A percentile compares a stretch with the other conserved stretches of the same genome.
Evolutionary conservation across 2,888 invertebrate genomes (phyloP).

Genomic region (Campoplex capitator): DNA sequence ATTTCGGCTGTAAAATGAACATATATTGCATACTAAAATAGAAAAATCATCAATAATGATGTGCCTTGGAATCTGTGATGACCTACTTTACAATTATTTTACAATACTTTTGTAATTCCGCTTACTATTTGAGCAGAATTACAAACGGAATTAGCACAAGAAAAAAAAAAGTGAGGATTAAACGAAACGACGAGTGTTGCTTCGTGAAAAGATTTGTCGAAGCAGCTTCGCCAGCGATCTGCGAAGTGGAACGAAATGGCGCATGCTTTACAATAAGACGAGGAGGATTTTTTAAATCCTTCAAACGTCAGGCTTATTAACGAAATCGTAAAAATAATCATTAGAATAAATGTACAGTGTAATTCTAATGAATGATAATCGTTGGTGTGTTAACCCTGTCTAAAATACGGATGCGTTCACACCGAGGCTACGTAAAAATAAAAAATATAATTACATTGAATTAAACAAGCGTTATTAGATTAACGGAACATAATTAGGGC

Average conservation of each 20-base stretch:
- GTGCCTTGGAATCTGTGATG: background rate
- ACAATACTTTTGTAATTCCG: background rate
- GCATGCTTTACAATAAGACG: constrained; percentile 40
- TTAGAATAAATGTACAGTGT: constrained; percentile 24
- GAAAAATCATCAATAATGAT: background rate
- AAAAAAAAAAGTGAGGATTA: constrained; percentile 8
- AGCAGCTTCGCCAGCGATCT: constrained; percentile 40
- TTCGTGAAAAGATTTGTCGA: constrained; percentile 10
- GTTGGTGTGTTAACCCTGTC: constrained; percentile 31
- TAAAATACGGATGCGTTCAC: constrained; percentile 76
- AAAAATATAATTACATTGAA: constrained; percentile 18
- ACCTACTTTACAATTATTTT: background rate
- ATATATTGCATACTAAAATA: background rate
- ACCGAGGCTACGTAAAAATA: constrained; percentile 79
- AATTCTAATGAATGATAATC: constrained; percentile 26
- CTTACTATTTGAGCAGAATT: background rate
- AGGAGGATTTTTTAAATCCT: background rate
- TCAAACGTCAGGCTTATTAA: background rate
- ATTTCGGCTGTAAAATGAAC: background rate
- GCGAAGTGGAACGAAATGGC: constrained; percentile 49
- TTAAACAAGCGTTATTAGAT: constrained; percentile 53
- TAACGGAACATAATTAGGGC: constrained; percentile 17
- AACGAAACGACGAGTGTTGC: background rate
- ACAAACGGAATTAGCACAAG: background rate
- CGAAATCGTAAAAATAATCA: constrained; percentile 13